Base-by-base conservation (phyloP, 1,140 invertebrate genomes). In the Pseudomyrmex pallidus region DNA sequence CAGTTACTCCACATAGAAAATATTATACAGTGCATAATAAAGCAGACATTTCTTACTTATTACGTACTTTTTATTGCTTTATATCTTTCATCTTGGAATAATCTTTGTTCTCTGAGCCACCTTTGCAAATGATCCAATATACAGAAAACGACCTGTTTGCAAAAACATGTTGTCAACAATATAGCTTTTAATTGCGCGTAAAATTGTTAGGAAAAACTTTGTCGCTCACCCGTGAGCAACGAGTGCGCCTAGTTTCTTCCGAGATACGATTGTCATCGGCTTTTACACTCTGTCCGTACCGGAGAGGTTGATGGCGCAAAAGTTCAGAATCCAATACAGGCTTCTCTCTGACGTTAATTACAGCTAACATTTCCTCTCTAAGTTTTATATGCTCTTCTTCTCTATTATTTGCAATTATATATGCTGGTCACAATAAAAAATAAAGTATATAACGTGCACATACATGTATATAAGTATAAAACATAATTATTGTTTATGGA, bases 71-170 rank as follows among this genome's bases (percentile, higher is more conserved):
- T 77, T 82, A 95, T 87, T 25, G 87, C 89, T 25, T 83, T 68
- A 48, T 92, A 94, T 22, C 92, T 92, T 35, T 84, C n/a, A 80
- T 94, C 91, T 66, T 86, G 89, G 17, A 88, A 82, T 25, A 94
- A 92, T 86, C 94, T 91, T 95, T 95, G 96, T 91, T 97, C 96
- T 77, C 95, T 92, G 0, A 97, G 89, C 96, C 97, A 97, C 73
- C 96, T 95, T 90, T 97, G 96, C 13, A 97, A 91, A 88, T 97
- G 97, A 91, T 97, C 97, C 73, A 97, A 90, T 22, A 97, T 91
- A 5, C 96, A 95, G 83, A 97, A 97, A 56, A 97, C 95, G 1
- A 97, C 95, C 94, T 93, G 59, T 62, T 50, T 13, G 70, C 20
- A 78, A 13, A 84, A 50, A 3, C 25, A 25, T 25, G 59, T 87